Percentiles rank a stretch among this genome's conserved stretches.
phyloP scores from a whole-genome alignment of 2,797 vertebrate species.

The Morus bassanus region DNA sequence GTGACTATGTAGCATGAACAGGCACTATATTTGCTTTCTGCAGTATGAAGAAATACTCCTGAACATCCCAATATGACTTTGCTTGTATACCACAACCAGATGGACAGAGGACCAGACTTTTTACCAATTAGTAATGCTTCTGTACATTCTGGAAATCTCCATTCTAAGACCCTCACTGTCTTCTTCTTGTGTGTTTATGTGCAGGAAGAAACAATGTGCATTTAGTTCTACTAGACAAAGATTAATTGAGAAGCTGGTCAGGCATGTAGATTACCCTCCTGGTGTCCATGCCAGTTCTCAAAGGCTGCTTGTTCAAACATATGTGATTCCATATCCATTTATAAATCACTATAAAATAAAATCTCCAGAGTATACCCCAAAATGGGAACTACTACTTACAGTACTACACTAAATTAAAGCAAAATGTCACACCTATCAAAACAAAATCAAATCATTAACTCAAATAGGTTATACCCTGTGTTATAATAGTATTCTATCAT shows the following conservation, averaged over 20 bases:
- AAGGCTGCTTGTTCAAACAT: not conserved
- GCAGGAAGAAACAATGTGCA: not conserved
- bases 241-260: not conserved
- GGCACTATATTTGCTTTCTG: not conserved
- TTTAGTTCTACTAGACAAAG: not conserved
- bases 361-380: not conserved
- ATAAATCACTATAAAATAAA: not conserved
- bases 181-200: not conserved
- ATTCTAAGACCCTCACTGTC: not conserved
- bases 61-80: not conserved
- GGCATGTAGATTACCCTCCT: not conserved
- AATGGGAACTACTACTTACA: not conserved
- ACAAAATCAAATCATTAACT: not conserved
- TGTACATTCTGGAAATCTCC: not conserved
- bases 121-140: not conserved
- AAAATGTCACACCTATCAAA: not conserved
- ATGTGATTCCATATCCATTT: not conserved
- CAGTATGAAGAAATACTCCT: not conserved
- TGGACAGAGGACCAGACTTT: not conserved
- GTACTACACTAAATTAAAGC: not conserved
- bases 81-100: not conserved
- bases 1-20: not conserved
- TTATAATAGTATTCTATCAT: not conserved
- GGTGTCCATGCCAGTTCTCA: not conserved
- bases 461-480: not conserved